Evolutionary conservation across 2,113 vertebrate genomes (phyloP).

Genomic region (Mesembrinibis cayennensis): DNA sequence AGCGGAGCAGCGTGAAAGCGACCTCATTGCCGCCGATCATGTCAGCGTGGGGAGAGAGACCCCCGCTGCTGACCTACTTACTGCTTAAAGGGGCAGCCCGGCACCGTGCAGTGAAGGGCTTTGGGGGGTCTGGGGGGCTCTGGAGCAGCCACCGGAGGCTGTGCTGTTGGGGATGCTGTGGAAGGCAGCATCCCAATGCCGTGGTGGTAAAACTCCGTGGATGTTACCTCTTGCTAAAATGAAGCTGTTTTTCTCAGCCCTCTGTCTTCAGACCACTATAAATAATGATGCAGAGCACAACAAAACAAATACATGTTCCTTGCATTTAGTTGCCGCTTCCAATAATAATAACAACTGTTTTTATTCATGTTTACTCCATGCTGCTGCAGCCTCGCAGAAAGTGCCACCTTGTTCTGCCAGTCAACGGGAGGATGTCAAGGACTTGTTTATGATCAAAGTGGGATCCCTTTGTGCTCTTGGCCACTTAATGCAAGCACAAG

Average conservation of each 20-base stretch:
- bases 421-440: fast-evolving
- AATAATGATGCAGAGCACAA: neutral
- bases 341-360: fast-evolving
- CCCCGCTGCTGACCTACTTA: slow-evolving; percentile 49
- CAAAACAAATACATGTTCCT: neutral
- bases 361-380: fast-evolving
- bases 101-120: neutral
- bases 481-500: fast-evolving
- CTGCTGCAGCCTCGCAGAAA: neutral
- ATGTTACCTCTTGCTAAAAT: neutral
- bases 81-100: slow-evolving; percentile 50
- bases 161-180: fast-evolving
- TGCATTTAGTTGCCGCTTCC: neutral
- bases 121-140: fast-evolving
- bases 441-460: neutral
- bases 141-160: fast-evolving
- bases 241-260: neutral
- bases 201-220: fast-evolving
- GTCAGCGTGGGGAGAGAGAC: neutral
- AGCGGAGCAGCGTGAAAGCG: slow-evolving; percentile 59
- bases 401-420: neutral
- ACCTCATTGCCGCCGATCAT: slow-evolving; percentile 65
- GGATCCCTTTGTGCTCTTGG: neutral
- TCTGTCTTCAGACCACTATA: fast-evolving
- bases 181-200: fast-evolving